phyloP scores from a whole-genome alignment of 2,797 vertebrate genomes.

The Muraenolepis orangiensis region DNA sequence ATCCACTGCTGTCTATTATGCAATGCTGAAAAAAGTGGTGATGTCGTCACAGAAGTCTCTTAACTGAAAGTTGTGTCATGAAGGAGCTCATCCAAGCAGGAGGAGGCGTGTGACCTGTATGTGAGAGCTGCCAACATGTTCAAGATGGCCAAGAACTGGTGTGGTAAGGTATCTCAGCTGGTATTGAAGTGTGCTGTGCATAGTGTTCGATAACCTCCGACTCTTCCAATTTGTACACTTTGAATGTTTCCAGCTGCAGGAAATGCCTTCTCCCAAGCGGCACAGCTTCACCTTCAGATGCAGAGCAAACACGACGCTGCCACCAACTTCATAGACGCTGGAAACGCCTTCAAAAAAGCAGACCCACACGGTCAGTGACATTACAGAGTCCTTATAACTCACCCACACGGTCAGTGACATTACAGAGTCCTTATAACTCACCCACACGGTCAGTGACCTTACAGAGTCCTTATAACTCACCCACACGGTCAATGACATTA shows the following conservation, averaged over 20 bases:
- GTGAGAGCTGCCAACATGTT: constrained; percentile 91
- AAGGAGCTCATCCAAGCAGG: constrained; percentile 87
- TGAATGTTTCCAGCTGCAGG: constrained; percentile 78
- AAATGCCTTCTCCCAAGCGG: constrained; percentile 88
- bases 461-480: too few species aligned
- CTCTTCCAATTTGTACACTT: neutral
- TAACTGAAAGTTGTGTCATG: neutral
- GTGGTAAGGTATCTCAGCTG: constrained; percentile 70
- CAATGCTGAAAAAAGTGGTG: neutral
- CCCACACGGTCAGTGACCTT: too few species aligned
- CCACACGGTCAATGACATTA: too few species aligned
- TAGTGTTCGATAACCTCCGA: neutral
- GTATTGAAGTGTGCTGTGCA: neutral
- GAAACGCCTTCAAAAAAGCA: constrained; percentile 93
- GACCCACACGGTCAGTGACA: constrained; percentile 84
- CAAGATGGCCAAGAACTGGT: constrained; percentile 98
- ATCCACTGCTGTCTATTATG: neutral
- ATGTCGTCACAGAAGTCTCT: neutral
- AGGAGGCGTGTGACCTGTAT: constrained; percentile 92
- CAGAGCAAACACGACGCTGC: constrained; percentile 94
- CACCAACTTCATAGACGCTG: constrained; percentile 88
- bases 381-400: neutral
- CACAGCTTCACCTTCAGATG: constrained; percentile 86
- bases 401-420: neutral
- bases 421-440: too few species aligned